These are phyloP conservation scores for Smittia sp. DNA, from an alignment of 2,888 invertebrate genomes.

Conservation along the genomic window DNA sequence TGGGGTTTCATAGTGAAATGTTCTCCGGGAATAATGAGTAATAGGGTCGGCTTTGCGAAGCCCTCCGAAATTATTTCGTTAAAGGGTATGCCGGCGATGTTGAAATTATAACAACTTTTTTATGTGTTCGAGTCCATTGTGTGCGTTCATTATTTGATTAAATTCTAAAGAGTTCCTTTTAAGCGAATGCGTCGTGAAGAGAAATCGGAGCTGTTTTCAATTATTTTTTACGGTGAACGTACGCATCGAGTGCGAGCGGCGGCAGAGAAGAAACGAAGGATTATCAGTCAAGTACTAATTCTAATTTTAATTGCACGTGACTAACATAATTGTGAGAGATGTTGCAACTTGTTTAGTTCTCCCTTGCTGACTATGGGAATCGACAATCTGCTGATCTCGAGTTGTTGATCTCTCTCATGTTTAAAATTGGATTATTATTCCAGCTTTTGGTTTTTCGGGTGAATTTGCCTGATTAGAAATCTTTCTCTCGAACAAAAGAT, in stretches of 20 bases:
- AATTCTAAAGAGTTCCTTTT: conserved; percentile 3
- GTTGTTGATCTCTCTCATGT: conserved; percentile 26
- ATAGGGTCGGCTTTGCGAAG: conserved; percentile 18
- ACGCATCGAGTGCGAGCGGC: too few species aligned
- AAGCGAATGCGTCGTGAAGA: neutral
- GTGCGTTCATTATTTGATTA: conserved; percentile 29
- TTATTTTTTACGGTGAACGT: neutral
- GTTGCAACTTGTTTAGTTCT: neutral
- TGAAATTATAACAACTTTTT: neutral
- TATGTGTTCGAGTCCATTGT: neutral
- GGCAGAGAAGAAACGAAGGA: neutral
- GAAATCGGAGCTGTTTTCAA: conserved; percentile 38
- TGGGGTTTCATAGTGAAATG: conserved; percentile 23
- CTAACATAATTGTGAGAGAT: conserved; percentile 14
- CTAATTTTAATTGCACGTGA: conserved; percentile 30
- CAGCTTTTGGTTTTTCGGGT: conserved; percentile 30
- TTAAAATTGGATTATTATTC: conserved; percentile 30
- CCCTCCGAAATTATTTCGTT: neutral
- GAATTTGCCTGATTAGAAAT: conserved; percentile 10
- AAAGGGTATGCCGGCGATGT: neutral
- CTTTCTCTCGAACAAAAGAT: neutral
- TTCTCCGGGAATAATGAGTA: neutral
- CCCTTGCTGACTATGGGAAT: neutral
- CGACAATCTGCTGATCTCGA: conserved; percentile 9
- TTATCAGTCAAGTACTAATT: conserved; percentile 39